These are phyloP conservation scores for Brachymystax lenok DNA, from an alignment of 2,797 vertebrate genomes.

Conservation along the genomic window DNA sequence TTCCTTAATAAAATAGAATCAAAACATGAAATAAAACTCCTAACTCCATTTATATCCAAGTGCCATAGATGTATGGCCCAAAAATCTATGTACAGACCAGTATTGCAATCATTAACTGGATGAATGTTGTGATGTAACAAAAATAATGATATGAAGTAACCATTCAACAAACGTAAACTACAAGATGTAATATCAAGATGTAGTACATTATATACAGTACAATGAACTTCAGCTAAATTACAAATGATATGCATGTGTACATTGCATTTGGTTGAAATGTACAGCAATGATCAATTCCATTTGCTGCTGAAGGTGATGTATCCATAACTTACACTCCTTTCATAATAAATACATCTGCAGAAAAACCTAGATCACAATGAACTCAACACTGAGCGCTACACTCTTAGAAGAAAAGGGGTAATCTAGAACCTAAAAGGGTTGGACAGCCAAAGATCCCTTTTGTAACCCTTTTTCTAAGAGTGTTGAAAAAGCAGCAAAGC, in stretches of 20 bases:
- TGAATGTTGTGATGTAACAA: neutral
- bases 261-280: constrained; percentile 2
- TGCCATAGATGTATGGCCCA: neutral
- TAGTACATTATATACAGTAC: constrained; percentile 4
- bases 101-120: neutral
- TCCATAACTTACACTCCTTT: neutral
- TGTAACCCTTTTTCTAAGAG: no score
- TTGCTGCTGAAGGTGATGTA: neutral
- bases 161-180: constrained; percentile 35
- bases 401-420: no score
- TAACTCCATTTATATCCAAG: neutral
- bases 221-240: constrained; percentile 14
- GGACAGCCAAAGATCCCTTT: no score
- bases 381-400: neutral
- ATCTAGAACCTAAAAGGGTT: no score
- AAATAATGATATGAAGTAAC: neutral
- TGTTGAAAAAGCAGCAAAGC: constrained; percentile 11
- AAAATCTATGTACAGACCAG: constrained; percentile 33
- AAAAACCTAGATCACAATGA: neutral
- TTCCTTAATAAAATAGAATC: neutral
- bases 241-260: constrained; percentile 31
- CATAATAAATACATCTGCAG: neutral
- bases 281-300: neutral
- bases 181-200: constrained; percentile 30
- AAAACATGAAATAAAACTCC: neutral